Evolutionary conservation across 1,140 invertebrate species (phyloP).

Genomic region (Drosophila sulfurigaster): DNA sequence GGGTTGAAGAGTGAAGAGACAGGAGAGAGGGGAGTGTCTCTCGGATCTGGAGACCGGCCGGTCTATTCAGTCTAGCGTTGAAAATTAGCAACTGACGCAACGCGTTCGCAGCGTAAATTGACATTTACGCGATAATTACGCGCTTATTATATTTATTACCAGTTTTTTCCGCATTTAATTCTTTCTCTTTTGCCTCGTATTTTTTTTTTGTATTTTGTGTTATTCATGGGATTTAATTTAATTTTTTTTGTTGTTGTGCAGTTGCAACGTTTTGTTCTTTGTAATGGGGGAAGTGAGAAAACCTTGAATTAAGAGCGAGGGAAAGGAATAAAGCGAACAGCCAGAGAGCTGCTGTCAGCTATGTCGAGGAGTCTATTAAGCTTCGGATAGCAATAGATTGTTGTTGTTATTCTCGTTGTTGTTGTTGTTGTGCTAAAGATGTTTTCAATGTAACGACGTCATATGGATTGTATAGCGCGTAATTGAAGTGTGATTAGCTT

Average conservation of each 20-base stretch:
- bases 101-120: conserved; percentile 78
- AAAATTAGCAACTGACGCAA: conserved; percentile 81
- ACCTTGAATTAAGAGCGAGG: conserved; percentile 28
- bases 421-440: conserved; percentile 22
- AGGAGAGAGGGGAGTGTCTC: background rate
- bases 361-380: conserved; percentile 39
- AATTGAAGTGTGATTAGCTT: conserved; percentile 11
- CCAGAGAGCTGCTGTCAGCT: conserved; percentile 38
- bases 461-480: conserved; percentile 3
- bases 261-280: conserved; percentile 32
- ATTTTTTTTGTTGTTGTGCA: conserved; percentile 22
- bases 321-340: background rate
- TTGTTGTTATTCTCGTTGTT: too few relatives aligned
- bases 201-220: conserved; percentile 20
- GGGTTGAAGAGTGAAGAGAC: background rate
- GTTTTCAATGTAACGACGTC: conserved; percentile 32
- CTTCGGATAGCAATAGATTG: background rate
- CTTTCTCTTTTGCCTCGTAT: conserved; percentile 14
- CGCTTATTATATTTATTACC: conserved; percentile 83
- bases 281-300: conserved; percentile 3
- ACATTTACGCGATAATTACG: conserved; percentile 83
- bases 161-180: conserved; percentile 79
- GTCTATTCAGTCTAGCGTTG: conserved; percentile 74
- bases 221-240: conserved; percentile 28
- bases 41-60: conserved; percentile 38